Conservation (phyloP, 2,113 vertebrate genomes). For the Amia ocellicauda region DNA sequence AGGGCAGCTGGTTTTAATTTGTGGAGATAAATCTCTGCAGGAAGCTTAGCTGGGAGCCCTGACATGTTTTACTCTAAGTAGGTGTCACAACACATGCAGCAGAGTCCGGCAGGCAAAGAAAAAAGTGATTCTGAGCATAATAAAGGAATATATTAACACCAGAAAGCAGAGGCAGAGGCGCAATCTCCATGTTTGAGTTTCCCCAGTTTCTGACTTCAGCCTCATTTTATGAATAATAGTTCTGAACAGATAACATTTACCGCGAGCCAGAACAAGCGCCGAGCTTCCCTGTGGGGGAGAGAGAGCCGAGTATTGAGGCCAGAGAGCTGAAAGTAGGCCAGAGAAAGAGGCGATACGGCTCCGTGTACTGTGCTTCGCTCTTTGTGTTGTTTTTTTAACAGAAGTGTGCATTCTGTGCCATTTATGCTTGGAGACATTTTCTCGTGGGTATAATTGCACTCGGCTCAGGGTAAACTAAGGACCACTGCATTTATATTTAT, state of each 20-base stretch:
- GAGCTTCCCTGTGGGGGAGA: not conserved
- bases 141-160: too few relatives aligned
- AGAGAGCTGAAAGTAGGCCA: slow-evolving; percentile 21
- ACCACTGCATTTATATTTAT: too few relatives aligned
- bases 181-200: not conserved
- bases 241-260: not conserved
- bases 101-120: too few relatives aligned
- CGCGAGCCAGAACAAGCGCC: not conserved
- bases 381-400: not conserved
- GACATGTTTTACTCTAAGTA: too few relatives aligned
- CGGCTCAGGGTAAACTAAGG: not conserved
- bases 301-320: not conserved
- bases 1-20: too few relatives aligned
- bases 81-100: too few relatives aligned
- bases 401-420: not conserved
- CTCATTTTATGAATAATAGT: not conserved
- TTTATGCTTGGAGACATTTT: too few relatives aligned
- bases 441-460: too few relatives aligned
- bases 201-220: not conserved
- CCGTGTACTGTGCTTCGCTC: not conserved
- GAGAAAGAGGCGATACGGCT: not conserved
- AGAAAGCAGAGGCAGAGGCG: too few relatives aligned
- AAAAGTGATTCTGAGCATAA: too few relatives aligned
- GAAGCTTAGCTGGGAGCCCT: too few relatives aligned
- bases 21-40: too few relatives aligned